These are phyloP conservation scores for Heteractis magnifica DNA, from an alignment of 92 coral and sea anemone genomes.

Conservation along the genomic window DNA sequence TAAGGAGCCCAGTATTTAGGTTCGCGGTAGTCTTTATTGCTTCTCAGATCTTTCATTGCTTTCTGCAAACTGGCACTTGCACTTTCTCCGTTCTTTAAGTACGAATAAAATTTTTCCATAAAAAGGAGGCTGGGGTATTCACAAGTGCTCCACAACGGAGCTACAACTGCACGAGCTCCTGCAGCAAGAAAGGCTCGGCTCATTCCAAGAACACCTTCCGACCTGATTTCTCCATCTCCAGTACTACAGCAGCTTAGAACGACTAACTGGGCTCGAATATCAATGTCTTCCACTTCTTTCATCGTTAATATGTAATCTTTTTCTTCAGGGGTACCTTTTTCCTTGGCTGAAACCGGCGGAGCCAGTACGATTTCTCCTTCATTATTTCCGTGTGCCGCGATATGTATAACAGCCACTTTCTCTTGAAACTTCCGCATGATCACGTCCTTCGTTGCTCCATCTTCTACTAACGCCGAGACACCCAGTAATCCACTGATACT, in stretches of 20 bases:
- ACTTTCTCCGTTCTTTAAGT: constrained; percentile 12
- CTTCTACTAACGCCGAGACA: neutral
- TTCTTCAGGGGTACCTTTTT: constrained; percentile 4
- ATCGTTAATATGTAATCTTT: constrained; percentile 26
- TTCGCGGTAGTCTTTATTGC: neutral
- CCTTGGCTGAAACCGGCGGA: neutral
- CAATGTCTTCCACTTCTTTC: constrained; percentile 28
- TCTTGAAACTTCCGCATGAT: constrained; percentile 14
- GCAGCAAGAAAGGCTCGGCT: constrained; percentile 22
- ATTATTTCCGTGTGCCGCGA: constrained; percentile 3
- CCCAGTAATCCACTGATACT: neutral
- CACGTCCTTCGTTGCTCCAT: constrained; percentile 7
- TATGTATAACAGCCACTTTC: constrained; percentile 20
- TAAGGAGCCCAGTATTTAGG: neutral
- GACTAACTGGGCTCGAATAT: constrained; percentile 22
- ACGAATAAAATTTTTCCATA: constrained; percentile 19
- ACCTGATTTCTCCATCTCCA: constrained; percentile 18
- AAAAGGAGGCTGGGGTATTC: constrained; percentile 13
- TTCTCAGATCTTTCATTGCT: constrained; percentile 14
- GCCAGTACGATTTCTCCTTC: constrained; percentile 17
- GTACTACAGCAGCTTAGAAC: constrained; percentile 31
- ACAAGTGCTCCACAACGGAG: constrained; percentile 23
- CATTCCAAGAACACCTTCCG: constrained; percentile 26
- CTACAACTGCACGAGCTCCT: constrained; percentile 27
- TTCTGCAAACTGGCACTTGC: constrained; percentile 16